Evolutionary conservation across 1,140 invertebrate genomes (phyloP).

Genomic region (Nasonia vitripennis): DNA sequence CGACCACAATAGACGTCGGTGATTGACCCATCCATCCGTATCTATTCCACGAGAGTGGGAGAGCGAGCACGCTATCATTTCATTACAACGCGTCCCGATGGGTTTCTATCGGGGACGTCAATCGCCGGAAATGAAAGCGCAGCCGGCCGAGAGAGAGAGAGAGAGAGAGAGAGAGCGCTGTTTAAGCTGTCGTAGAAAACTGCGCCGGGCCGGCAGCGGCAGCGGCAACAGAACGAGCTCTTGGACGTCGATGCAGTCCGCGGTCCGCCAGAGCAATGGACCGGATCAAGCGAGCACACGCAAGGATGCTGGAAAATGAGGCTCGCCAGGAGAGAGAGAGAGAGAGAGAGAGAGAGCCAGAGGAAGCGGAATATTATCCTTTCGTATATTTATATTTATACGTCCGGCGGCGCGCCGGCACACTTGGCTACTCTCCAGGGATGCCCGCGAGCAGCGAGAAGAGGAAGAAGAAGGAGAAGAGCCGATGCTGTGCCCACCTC

Average conservation of each 20-base stretch:
- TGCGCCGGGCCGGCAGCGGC: not conserved
- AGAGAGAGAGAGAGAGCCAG: not conserved
- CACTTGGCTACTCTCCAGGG: conserved; percentile 5
- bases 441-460: not conserved
- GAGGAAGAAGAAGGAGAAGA: not conserved
- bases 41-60: not conserved
- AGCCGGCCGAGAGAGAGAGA: not conserved
- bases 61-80: conserved; percentile 20
- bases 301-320: conserved; percentile 2
- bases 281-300: not conserved
- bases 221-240: not conserved
- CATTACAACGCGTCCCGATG: conserved; percentile 28
- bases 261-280: not conserved
- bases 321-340: not conserved
- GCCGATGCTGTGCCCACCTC: not conserved
- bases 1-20: not conserved
- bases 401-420: conserved; percentile 6
- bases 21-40: conserved; percentile 2
- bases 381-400: conserved; percentile 19
- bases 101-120: conserved; percentile 28
- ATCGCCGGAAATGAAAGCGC: conserved; percentile 45
- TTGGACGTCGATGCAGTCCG: not conserved
- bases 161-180: not conserved
- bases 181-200: not conserved
- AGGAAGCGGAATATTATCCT: conserved; percentile 35